Percentiles rank a stretch among this genome's conserved stretches.
Conservation (phyloP, 2,797 vertebrate species). For the Naso thynnoides region DNA sequence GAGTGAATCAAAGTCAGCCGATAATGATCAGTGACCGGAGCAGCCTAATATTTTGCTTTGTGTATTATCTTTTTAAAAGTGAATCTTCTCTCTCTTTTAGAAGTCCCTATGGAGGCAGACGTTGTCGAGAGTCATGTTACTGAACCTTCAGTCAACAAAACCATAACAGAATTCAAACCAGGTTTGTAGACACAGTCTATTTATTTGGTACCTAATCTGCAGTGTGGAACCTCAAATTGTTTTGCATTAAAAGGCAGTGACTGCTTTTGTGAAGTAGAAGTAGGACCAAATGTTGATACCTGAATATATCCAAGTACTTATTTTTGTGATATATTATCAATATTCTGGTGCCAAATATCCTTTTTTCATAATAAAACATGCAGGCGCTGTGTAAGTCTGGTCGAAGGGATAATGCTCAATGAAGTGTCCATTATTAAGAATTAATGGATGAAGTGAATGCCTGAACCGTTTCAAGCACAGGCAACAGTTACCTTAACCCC, state of each 20-base stretch:
- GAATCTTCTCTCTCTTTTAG: constrained; percentile 53
- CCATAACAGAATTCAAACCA: constrained; percentile 64
- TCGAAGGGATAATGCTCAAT: too few species aligned
- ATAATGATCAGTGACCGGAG: too few species aligned
- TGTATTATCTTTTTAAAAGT: constrained; percentile 9
- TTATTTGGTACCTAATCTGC: background rate
- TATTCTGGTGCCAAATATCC: too few species aligned
- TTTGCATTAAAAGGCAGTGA: background rate
- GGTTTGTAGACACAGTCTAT: constrained; percentile 62
- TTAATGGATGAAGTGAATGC: too few species aligned
- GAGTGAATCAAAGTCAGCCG: background rate
- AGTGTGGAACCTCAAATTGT: background rate
- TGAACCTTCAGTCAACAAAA: constrained; percentile 62
- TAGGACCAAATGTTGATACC: too few species aligned
- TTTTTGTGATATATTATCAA: too few species aligned
- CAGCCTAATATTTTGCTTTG: background rate
- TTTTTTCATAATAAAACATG: too few species aligned
- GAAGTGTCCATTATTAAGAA: too few species aligned
- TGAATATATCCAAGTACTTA: too few species aligned
- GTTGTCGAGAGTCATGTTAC: constrained; percentile 49
- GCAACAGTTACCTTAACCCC: too few species aligned
- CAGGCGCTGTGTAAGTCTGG: too few species aligned
- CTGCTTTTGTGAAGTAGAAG: background rate
- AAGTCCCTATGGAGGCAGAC: constrained; percentile 59
- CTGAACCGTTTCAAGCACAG: too few species aligned